Evolutionary conservation across 1,140 invertebrate species (phyloP), one percentile per base, ranked within the genome.

Genomic region (Drosophila littoralis): DNA sequence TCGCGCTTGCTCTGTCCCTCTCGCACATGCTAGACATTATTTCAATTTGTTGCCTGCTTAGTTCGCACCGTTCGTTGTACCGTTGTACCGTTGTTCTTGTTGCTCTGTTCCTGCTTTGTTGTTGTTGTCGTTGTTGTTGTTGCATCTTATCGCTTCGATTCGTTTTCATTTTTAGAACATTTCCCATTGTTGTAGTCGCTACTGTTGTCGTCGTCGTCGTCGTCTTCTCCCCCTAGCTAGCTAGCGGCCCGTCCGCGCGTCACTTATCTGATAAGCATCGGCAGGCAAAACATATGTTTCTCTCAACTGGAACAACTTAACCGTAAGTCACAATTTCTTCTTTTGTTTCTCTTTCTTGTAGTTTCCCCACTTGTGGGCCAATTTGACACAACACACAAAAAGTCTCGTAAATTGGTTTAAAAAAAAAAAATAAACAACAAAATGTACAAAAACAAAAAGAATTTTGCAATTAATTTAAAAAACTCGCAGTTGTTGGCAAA

Each of bases 261-360:
- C 65, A 61, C 57, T 69, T 74, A 74, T 57, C 71, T 69, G 71
- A 74, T 74, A 74, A 69, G 65, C 65, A 74, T 74, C 71, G 65
- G 8, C 28, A 61, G 57, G 13, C 43, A 74, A 63, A 74, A 74
- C 71, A 74, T 63, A 74, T 74, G 71, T 74, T 74, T 17, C 71
- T 65, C 61, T 57, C 52, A 55, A 58, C 60, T 65, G 9, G 22
- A 28, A 74, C 65, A 74, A 74, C 42, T 69, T 55, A 60, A 50
- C 13, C 32, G 63, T 50, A 57, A 40, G 12, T 50, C n/a, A 59
- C 36, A 61, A 52, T 12, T 12, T 64, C 17, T 48, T 71, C 17
- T 51, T 10, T 7, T 28, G 17, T 35, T 67, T 32, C 43, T 17
- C 7, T 46, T 54, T 63, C 1, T 33, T 35, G n/a, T 9, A 52